Evolutionary conservation across 1,140 invertebrate species (phyloP).

Genomic region (Acromyrmex heyeri): DNA sequence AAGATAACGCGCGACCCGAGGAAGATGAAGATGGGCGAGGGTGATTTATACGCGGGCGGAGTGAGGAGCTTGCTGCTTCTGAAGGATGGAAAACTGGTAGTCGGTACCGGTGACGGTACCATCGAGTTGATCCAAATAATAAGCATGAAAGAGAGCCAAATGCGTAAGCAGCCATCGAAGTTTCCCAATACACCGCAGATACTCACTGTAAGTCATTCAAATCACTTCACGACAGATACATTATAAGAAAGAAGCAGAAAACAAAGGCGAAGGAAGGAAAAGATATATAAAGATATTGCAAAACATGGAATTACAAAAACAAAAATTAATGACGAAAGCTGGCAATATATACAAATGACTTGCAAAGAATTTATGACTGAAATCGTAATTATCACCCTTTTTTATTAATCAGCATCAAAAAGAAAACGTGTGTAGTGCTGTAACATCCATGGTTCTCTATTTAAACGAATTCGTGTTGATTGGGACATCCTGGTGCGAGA

Average conservation of each 20-base stretch:
- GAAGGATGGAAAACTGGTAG: constrained; percentile 88
- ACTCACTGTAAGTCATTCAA: constrained; percentile 86
- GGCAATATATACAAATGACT: background rate
- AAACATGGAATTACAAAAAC: background rate
- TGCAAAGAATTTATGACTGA: background rate
- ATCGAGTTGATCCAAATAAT: constrained; percentile 90
- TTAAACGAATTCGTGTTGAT: constrained; percentile 88
- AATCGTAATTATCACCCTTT: background rate
- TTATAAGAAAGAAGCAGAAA: background rate
- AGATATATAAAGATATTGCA: background rate
- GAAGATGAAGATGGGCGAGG: constrained; percentile 81
- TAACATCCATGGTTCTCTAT: constrained; percentile 90
- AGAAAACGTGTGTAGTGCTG: constrained; percentile 88
- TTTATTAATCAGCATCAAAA: constrained; percentile 83
- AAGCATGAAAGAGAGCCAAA: constrained; percentile 19
- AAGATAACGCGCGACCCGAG: constrained; percentile 86
- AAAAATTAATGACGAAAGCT: background rate
- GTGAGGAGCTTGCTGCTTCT: constrained; percentile 90
- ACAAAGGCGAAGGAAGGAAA: background rate
- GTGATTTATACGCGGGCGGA: constrained; percentile 88
- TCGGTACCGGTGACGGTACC: constrained; percentile 94
- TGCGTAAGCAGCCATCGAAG: constrained; percentile 52
- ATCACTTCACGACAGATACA: background rate
- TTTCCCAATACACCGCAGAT: constrained; percentile 85
- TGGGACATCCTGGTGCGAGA: constrained; percentile 93